Evolutionary conservation across 1,140 invertebrate genomes (phyloP), one percentile per base, ranked within the genome.

Genomic region (Lasaia peninsularis): DNA sequence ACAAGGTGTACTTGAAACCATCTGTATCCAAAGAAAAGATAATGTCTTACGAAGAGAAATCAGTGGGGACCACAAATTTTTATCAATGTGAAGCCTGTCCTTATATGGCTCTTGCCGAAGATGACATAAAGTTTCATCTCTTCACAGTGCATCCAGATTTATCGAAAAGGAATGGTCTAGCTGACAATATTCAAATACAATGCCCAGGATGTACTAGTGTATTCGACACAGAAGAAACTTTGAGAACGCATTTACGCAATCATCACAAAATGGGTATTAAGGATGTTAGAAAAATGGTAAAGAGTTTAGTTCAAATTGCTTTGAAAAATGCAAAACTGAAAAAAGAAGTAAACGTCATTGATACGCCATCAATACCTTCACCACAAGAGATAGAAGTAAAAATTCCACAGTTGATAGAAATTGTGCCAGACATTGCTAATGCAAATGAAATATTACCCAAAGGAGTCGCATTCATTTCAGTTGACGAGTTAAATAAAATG

Each of bases 231-330:
- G 86, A 88, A 60, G 81, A 84, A 56, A 83, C 80, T 1, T 55
- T 90, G 2, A 73, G 84, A 60, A 85, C 65, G 3, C 89, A 90
- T 59, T 58, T 90, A 10, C 78, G 85, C 2, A 85, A 79, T 34
- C 89, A 90, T 64, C 89, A 90, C 57, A 89, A 89, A 79, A 90
- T 90, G 89, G 85, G 78, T 7, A 75, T 87, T 10, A 87, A 86
- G 76, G 86, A 90, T 60, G 72, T 89, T 10, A 81, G 78, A 56
- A 90, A 89, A 78, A 84, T 90, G 76, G 69, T 89, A 2, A 84
- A 79, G 65, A 88, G 81, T 60, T 67, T 90, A 37, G 72, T 88
- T 2, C 83, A 88, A 70, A 83, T 89, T 56, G 85, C 83, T 4
- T 67, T 89, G 40, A 90, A 87, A 69, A 73, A 89, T 75, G 77